Evolutionary conservation across 2,797 vertebrate species (phyloP).

Genomic region (Mus caroli): DNA sequence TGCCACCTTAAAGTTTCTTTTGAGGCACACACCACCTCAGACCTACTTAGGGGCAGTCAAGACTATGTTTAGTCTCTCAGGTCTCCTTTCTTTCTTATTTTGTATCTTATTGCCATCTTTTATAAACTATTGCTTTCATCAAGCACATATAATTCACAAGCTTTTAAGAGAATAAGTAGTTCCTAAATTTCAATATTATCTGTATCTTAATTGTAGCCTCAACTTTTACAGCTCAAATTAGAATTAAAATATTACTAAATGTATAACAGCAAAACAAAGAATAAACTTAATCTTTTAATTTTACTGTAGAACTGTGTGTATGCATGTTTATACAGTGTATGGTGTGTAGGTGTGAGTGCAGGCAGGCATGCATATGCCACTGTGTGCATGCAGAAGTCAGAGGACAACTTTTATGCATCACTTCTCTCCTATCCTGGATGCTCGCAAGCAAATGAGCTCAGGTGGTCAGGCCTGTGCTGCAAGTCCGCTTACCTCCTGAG

Average conservation of each 20-base stretch:
- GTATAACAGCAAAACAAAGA: not conserved
- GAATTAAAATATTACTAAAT: slow-evolving; percentile 22
- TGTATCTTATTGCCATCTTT: not conserved
- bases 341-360: not conserved
- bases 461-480: not conserved
- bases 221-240: not conserved
- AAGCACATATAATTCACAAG: slow-evolving; percentile 37
- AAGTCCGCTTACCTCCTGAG: not conserved
- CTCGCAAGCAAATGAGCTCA: not conserved
- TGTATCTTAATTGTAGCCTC: not conserved
- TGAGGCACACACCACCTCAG: not conserved
- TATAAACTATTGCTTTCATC: slow-evolving; percentile 24
- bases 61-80: not conserved
- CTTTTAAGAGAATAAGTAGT: slow-evolving; percentile 19
- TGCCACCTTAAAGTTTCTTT: not conserved
- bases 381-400: not conserved
- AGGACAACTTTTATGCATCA: not conserved
- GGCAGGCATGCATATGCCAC: not conserved
- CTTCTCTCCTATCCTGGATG: not conserved
- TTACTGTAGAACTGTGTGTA: not conserved
- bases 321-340: not conserved
- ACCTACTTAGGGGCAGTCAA: not conserved
- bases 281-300: not conserved
- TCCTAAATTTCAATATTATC: slow-evolving; percentile 35
- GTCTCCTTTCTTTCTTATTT: not conserved